phyloP scores from a whole-genome alignment of 2,797 vertebrate genomes.

The Coracias cyanogaster region DNA sequence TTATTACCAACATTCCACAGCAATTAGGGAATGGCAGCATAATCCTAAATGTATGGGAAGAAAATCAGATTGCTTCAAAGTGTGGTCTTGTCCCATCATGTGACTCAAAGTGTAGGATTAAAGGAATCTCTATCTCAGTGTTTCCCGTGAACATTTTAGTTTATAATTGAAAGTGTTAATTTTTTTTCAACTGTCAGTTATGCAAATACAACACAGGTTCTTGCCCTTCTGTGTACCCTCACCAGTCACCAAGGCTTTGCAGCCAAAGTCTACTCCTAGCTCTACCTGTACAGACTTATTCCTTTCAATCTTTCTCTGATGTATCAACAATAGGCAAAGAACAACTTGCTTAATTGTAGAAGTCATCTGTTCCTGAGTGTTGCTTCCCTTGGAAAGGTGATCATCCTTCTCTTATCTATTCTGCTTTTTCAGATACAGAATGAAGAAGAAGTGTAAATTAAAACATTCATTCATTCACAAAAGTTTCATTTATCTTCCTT shows the following conservation, averaged over 20 bases:
- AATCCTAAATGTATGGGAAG: constrained; percentile 41
- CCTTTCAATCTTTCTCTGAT: background rate
- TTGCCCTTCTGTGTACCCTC: constrained; percentile 6
- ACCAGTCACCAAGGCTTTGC: background rate
- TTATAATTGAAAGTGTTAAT: background rate
- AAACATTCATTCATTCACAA: background rate
- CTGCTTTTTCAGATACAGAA: background rate
- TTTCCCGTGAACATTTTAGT: background rate
- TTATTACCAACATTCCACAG: constrained; percentile 67
- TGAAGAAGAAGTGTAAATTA: background rate
- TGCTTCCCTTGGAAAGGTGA: background rate
- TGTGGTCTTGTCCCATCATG: constrained; percentile 46
- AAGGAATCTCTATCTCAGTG: background rate
- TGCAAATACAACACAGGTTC: constrained; percentile 1
- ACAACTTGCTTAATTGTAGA: background rate
- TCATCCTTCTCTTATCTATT: background rate
- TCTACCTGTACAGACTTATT: constrained; percentile 51
- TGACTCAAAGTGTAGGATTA: constrained; percentile 42
- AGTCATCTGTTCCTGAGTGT: background rate
- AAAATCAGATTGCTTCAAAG: constrained; percentile 46
- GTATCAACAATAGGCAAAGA: background rate
- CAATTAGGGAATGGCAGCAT: constrained; percentile 50
- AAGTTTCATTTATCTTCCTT: background rate
- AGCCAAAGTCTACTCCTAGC: constrained; percentile 3
- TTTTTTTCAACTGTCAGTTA: constrained; percentile 12